A percentile compares a stretch with the other conserved stretches of the same genome.
Conservation (phyloP, 2,113 vertebrate species). For the Acrocephalus arundinaceus region DNA sequence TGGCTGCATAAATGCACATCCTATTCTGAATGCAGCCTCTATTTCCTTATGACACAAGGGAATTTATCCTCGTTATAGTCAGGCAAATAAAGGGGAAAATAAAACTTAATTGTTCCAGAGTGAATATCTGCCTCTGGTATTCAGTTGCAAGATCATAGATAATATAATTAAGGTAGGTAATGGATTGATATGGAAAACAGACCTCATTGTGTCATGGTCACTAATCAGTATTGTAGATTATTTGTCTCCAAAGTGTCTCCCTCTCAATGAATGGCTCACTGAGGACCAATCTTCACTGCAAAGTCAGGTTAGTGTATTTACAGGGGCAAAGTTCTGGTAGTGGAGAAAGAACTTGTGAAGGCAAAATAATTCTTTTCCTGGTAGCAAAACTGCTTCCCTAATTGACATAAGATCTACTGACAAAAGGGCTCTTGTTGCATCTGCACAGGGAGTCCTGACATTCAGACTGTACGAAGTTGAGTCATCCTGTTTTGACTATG, state of each 20-base stretch:
- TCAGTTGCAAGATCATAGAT: neutral
- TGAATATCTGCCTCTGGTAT: neutral
- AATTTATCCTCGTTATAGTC: neutral
- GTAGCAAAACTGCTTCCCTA: neutral
- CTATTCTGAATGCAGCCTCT: neutral
- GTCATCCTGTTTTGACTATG: slow-evolving; percentile 24
- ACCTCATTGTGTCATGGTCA: neutral
- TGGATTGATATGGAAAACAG: neutral
- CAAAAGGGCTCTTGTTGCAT: neutral
- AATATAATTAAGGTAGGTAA: neutral
- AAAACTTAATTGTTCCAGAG: neutral
- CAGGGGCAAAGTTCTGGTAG: neutral
- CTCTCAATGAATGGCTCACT: neutral
- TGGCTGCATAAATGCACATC: neutral
- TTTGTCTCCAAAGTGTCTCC: neutral
- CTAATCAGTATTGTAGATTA: neutral
- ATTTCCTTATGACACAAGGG: neutral
- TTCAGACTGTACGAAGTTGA: slow-evolving; percentile 5
- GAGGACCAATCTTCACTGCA: neutral
- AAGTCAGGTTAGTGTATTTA: neutral
- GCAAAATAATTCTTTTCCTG: neutral
- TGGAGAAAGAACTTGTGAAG: neutral
- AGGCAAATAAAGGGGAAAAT: neutral
- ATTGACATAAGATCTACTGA: neutral
- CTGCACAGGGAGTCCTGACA: slow-evolving; percentile 11